A percentile compares a stretch with the other conserved stretches of the same genome.
Conservation (phyloP, 2,888 invertebrate genomes). For the Conops quadrifasciatus region DNA sequence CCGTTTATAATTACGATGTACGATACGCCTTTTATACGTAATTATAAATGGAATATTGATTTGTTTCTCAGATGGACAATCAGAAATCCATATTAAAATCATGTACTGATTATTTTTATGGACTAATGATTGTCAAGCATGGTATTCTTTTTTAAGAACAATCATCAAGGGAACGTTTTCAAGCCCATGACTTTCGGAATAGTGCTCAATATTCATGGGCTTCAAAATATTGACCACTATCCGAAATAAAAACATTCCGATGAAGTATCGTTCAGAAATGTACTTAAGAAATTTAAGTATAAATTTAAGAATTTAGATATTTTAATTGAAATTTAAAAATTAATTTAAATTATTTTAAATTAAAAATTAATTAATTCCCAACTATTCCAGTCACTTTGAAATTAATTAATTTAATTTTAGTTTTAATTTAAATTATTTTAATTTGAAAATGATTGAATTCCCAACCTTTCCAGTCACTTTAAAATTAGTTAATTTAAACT, state of each 20-base stretch:
- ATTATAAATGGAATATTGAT: too few species aligned
- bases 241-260: conserved; percentile 43
- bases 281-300: too few species aligned
- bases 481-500: not conserved
- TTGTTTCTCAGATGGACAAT: not conserved
- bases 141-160: not conserved
- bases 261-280: conserved; percentile 37
- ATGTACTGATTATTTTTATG: not conserved
- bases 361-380: conserved; percentile 29
- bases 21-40: too few species aligned
- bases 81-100: not conserved
- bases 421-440: not conserved
- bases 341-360: conserved; percentile 8
- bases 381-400: conserved; percentile 22
- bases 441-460: conserved; percentile 25
- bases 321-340: too few species aligned
- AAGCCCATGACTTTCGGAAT: conserved; percentile 50
- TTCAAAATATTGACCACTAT: conserved; percentile 44
- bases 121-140: not conserved
- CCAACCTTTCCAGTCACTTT: too few species aligned
- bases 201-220: conserved; percentile 50
- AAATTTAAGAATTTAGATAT: not conserved
- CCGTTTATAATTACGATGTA: too few species aligned
- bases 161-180: conserved; percentile 38
- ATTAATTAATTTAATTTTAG: conserved; percentile 1